Evolutionary conservation across 1,140 invertebrate genomes (phyloP), one percentile per base, ranked within the genome.

Genomic region (Drosophila sturtevanti): DNA sequence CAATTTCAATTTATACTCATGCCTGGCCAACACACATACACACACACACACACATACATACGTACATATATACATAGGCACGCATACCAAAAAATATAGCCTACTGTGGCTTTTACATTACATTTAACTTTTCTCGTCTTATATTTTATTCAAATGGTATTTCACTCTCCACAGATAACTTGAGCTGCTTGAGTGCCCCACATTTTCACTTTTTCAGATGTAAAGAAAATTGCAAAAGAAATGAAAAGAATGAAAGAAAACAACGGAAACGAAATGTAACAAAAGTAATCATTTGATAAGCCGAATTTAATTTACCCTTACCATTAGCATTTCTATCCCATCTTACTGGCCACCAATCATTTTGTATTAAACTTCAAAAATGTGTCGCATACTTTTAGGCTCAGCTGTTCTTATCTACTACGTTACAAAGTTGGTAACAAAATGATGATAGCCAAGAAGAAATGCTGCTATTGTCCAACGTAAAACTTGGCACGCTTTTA

Each of bases 121-220:
- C 79, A 82, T 74, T 82, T 79, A 89, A 89, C 79, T 89, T 84
- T 80, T 77, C 82, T 89, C 79, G 82, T 76, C 84, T 86, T 86
- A 86, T 86, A 86, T 86, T 82, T 86, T 86, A 86, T 86, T 86
- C 82, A 86, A 86, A 86, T 86, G 84, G 73, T 54, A 63, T 75
- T 68, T 55, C 27, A 38, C 71, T 59, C 76, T 59, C 67, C 51
- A 56, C 82, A 77, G 76, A 87, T 81, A 87, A 77, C 72, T 89
- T 72, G 67, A 70, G 79, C 48, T 69, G 82, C 82, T 80, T 77
- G 77, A 79, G 70, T 73, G 77, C 70, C 77, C 74, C 80, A 78
- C 84, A 72, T 89, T 89, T 89, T 79, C 80, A 89, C 84, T 89
- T 89, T 31, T 73, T 72, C 73, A 68, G 85, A 79, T 77, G 84